Percentiles rank a stretch among this genome's conserved stretches.
Evolutionary conservation across 2,113 vertebrate genomes (phyloP).

Genomic region (Limnothrissa miodon): DNA sequence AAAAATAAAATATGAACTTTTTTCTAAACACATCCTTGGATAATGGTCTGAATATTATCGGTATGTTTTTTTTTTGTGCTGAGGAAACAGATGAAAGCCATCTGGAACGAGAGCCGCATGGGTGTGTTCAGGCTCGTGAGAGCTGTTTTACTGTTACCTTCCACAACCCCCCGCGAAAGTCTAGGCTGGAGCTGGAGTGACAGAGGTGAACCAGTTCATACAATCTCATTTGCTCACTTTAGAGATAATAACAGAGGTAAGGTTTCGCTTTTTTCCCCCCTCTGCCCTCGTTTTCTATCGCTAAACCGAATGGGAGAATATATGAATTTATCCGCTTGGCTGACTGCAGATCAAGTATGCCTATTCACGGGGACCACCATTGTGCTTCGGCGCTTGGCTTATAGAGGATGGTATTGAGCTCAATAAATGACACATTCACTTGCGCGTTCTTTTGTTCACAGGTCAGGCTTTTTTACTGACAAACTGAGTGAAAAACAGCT

Average conservation of each 20-base stretch:
- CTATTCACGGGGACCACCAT: slow-evolving; percentile 35
- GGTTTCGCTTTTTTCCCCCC: slow-evolving; percentile 12
- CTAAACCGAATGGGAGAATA: slow-evolving; percentile 12
- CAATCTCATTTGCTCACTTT: slow-evolving; percentile 34
- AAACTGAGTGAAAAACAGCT: slow-evolving; percentile 23
- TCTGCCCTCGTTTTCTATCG: not conserved
- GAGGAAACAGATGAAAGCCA: not conserved
- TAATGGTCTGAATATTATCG: slow-evolving; percentile 2
- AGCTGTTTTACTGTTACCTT: slow-evolving; percentile 21
- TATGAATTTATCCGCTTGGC: slow-evolving; percentile 28
- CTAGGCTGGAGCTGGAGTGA: not conserved
- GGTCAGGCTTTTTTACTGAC: slow-evolving; percentile 42
- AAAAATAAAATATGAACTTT: slow-evolving; percentile 51
- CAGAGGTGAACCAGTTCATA: slow-evolving; percentile 16
- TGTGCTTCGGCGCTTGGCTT: slow-evolving; percentile 32
- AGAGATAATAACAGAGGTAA: not conserved
- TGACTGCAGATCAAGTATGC: slow-evolving; percentile 34
- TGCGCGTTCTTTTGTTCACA: slow-evolving; percentile 39
- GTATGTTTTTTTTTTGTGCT: not conserved
- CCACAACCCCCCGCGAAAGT: slow-evolving; percentile 18
- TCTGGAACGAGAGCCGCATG: not conserved
- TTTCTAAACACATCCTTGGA: slow-evolving; percentile 46
- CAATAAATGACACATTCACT: slow-evolving; percentile 54
- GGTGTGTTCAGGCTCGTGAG: not conserved
- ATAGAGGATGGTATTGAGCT: slow-evolving; percentile 45